phyloP scores from a whole-genome alignment of 1,140 invertebrate genomes.

The Musca vetustissima region DNA sequence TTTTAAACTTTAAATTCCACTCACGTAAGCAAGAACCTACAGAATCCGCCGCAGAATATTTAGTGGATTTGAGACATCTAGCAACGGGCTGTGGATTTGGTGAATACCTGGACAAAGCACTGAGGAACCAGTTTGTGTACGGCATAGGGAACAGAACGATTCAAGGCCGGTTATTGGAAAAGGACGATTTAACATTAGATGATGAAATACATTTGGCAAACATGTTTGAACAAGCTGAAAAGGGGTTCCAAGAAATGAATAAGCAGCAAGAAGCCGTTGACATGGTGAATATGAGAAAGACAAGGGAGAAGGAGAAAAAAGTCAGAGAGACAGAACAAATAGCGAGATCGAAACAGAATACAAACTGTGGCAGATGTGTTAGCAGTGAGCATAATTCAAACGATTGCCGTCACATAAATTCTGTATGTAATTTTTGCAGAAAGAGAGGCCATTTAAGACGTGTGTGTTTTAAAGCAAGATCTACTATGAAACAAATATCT shows the following conservation, averaged over 20 bases:
- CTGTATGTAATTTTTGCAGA: conserved; percentile 18
- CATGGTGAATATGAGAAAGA: neutral
- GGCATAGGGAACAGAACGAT: conserved; percentile 17
- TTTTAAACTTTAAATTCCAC: no score
- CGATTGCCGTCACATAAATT: neutral
- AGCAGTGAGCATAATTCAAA: neutral
- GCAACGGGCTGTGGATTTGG: no score
- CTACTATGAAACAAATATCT: neutral
- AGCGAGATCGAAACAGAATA: neutral
- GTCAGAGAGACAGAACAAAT: neutral
- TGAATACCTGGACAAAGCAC: no score
- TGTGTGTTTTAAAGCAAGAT: conserved; percentile 18
- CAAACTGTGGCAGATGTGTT: conserved; percentile 3
- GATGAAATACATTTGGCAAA: conserved; percentile 8
- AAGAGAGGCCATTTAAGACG: conserved; percentile 24
- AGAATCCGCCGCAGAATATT: no score
- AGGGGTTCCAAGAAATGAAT: no score
- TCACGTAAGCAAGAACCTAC: no score
- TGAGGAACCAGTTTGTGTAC: conserved; percentile 28
- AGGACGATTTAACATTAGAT: conserved; percentile 22
- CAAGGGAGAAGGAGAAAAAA: neutral
- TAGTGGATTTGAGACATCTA: no score
- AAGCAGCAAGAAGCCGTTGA: no score
- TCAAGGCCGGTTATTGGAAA: conserved; percentile 23
- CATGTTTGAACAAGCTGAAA: neutral